Evolutionary conservation across 2,888 invertebrate genomes (phyloP), one percentile per base, ranked within the genome.

Genomic region (Mesorhabditis spiculigera): DNA sequence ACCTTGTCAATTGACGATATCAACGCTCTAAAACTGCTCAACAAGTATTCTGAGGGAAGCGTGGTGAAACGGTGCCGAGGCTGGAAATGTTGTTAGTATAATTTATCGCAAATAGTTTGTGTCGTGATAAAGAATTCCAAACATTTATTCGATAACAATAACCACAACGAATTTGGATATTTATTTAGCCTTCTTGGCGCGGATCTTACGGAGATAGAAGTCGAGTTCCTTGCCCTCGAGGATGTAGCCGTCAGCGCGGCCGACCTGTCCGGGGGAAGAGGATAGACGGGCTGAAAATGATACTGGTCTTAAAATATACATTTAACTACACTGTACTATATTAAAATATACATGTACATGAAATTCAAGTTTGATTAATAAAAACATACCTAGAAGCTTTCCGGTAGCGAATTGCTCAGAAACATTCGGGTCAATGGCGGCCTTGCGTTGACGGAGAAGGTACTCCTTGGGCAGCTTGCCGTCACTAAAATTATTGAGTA

Each of bases 151-250:
- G n/a, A 50, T 50, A 50, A 50, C 58, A n/a, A 50, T 13, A 10
- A 50, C 8, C n/a, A n/a, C 58, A 13, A 13, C 8, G 8, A 13
- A 13, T 50, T 10, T 10, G 58, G 58, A 13, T 50, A n/a, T 78
- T 79, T 84, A 84, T 77, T 84, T 84, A 68, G 82, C 81, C 76
- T 84, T 84, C 78, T 81, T 84, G 73, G 83, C 81, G 68, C 80
- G 78, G 75, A 84, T 79, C 78, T 85, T 85, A 71, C 84, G 80
- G 71, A 83, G 90, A 89, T 99, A 99, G 90, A 99, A 99, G 89
- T 98, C 98, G 83, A 99, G 90, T 89, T 99, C 98, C 89, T 96
- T 97, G 85, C 98, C 98, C 90, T 99, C 98, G 78, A 99, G 90
- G 85, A 99, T 91, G 89, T 98, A 98, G 78, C 98, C 98, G 86